phyloP scores from a whole-genome alignment of 2,888 invertebrate species.

The Thymelicus sylvestris region DNA sequence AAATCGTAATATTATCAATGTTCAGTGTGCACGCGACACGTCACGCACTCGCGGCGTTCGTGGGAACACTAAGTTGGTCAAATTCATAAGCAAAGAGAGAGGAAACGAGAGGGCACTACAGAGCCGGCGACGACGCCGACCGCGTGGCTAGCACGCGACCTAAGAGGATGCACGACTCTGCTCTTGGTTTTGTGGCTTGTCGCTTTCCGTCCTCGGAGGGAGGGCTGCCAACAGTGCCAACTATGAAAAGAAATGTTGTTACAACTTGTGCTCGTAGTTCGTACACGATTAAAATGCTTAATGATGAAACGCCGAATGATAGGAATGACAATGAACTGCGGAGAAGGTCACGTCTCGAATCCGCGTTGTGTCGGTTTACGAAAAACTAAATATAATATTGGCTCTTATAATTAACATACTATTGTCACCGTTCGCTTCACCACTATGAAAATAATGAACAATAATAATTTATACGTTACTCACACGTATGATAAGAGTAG shows the following conservation, averaged over 20 bases:
- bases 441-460: not conserved
- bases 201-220: not conserved
- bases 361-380: constrained; percentile 7
- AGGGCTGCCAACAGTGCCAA: constrained; percentile 22
- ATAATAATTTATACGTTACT: not conserved
- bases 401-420: not conserved
- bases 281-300: constrained; percentile 11
- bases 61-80: constrained; percentile 70
- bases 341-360: constrained; percentile 2
- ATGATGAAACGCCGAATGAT: constrained; percentile 4
- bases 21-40: constrained; percentile 57
- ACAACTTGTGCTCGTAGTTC: constrained; percentile 7
- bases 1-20: constrained; percentile 48
- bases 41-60: constrained; percentile 64
- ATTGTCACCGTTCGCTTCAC: not conserved
- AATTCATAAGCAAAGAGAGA: constrained; percentile 64
- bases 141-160: constrained; percentile 46
- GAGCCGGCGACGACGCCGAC: constrained; percentile 41
- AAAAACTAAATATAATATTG: not conserved
- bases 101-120: constrained; percentile 67
- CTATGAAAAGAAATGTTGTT: constrained; percentile 9
- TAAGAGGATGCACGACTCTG: constrained; percentile 30
- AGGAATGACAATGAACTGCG: constrained; percentile 9
- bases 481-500: not conserved
- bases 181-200: not conserved